phyloP scores from a whole-genome alignment of 2,113 vertebrate genomes.

The Myrmecophaga tridactyla region DNA sequence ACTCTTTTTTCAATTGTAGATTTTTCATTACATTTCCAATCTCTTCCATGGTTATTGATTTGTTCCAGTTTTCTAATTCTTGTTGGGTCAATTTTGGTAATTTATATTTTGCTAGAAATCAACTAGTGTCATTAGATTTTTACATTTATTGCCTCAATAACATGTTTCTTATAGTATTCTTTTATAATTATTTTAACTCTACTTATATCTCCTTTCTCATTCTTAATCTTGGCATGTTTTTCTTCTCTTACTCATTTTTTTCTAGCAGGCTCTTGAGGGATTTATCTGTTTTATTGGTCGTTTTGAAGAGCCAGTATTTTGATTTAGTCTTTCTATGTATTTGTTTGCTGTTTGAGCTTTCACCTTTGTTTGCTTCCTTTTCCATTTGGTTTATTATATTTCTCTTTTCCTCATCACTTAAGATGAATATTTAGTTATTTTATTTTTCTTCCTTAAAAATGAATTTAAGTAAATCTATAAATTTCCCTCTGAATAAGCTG shows the following conservation, averaged over 20 bases:
- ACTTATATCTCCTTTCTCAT: background rate
- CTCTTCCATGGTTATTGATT: background rate
- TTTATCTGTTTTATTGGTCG: background rate
- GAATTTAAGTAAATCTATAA: background rate
- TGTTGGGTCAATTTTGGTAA: background rate
- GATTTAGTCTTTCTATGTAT: background rate
- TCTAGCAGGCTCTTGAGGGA: background rate
- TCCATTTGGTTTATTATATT: background rate
- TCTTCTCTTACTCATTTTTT: background rate
- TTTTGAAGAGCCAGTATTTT: background rate
- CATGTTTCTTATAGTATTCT: background rate
- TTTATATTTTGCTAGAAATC: background rate
- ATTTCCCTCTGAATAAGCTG: background rate
- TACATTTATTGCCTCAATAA: background rate
- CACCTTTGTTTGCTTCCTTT: background rate
- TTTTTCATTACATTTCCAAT: background rate
- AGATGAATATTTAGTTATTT: background rate
- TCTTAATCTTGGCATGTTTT: background rate
- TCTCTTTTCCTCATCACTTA: background rate
- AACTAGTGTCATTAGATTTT: background rate
- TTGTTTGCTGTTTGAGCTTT: background rate
- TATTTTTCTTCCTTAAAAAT: background rate
- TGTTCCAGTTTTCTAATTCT: background rate
- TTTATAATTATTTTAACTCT: background rate
- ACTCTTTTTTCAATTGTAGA: background rate